Base-by-base conservation (phyloP, 2,797 vertebrate species). In the Ficedula albicollis region DNA sequence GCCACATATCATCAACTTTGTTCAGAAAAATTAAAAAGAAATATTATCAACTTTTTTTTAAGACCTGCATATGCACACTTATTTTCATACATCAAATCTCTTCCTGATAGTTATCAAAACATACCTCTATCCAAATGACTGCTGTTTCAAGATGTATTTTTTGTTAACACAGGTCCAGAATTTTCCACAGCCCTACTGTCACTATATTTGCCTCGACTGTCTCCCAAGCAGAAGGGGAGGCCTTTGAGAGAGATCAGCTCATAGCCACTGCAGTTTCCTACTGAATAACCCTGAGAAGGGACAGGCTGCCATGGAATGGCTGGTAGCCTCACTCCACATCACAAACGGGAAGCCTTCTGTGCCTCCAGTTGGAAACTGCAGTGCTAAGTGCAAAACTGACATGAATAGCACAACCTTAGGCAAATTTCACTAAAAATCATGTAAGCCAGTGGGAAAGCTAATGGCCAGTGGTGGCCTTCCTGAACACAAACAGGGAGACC, bases 251-350 rank as follows among this genome's bases (percentile, higher is more conserved):
- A 48, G 6, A 49, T 17, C 51, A 76, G 44, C n/a, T 88, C 27
- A 49, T 2, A 86, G 52, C 13, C 48, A 66, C 52, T 11, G 9
- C 10, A 11, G 19, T 51, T 85, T 66, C 46, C 72, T 43, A 19
- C 49, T 18, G 34, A 84, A 9, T 11, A 70, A 48, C 38, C 54
- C 66, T 0, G 0, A 0, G 2, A 64, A 49, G 12, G 49, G 74
- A 38, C 49, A 74, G 59, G 58, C 25, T 0, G 5, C 22, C 3
- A 1, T 41, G 59, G 41, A 29, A 82, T 64, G 17, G 55, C 23
- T 46, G n/a, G 34, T 39, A 73, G 44, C 41, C 72, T 84, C 2
- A 0, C 14, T 73, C 20, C 14, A 29, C 3, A 1, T 23, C 34
- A 13, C 2, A 0, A 46, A 54, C 0, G 19, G 26, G 70, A 91